phyloP scores from a whole-genome alignment of 1,140 invertebrate species.

The Parasteatoda tepidariorum region DNA sequence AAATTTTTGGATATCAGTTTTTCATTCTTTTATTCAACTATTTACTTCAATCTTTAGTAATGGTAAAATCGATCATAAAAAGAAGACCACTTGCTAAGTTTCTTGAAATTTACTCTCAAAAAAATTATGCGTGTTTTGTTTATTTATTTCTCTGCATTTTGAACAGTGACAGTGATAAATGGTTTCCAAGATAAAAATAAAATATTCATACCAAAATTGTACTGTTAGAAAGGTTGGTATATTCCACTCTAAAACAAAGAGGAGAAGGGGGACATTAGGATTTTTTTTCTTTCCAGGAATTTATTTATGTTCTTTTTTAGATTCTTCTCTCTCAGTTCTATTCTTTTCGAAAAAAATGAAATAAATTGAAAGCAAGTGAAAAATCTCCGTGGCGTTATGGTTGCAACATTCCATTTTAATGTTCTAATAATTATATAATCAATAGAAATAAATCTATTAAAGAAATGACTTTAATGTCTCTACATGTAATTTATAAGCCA shows the following conservation, averaged over 20 bases:
- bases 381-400: no score
- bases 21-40: conserved; percentile 27
- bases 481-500: no score
- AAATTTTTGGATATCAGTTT: conserved; percentile 34
- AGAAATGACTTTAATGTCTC: no score
- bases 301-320: conserved; percentile 44
- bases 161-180: conserved; percentile 60
- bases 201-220: conserved; percentile 57
- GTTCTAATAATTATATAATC: no score
- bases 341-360: conserved; percentile 11
- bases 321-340: conserved; percentile 36
- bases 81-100: conserved; percentile 33
- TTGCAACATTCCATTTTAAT: no score
- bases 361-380: conserved; percentile 16
- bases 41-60: conserved; percentile 40
- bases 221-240: conserved; percentile 28
- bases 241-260: conserved; percentile 37
- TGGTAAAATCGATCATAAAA: conserved; percentile 59
- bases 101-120: conserved; percentile 43
- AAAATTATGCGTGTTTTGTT: conserved; percentile 27
- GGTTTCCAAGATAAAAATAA: conserved; percentile 53
- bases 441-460: no score
- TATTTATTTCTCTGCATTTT: conserved; percentile 29
- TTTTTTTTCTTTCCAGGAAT: conserved; percentile 38
- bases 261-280: background rate